phyloP scores from a whole-genome alignment of 2,113 vertebrate genomes.

The Dasypus novemcinctus region DNA sequence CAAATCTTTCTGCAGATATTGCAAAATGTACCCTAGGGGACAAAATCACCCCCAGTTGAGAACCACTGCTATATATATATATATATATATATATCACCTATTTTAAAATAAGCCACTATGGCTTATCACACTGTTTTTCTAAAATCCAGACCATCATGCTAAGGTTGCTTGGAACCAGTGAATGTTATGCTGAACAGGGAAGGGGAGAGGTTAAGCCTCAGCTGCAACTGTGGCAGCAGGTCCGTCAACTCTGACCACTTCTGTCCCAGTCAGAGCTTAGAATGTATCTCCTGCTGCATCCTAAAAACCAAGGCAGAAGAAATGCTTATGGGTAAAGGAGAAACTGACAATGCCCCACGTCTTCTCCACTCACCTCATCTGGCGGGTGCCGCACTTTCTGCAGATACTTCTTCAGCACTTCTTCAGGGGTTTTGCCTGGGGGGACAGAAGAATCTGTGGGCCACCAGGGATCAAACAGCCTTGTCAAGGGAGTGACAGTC shows the following conservation, averaged over 20 bases:
- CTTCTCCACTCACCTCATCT: constrained; percentile 87
- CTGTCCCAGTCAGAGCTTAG: neutral
- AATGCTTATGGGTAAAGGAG: rapidly evolving
- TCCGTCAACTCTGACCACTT: neutral
- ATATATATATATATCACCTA: neutral
- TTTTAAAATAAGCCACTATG: neutral
- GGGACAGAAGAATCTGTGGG: neutral
- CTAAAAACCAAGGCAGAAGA: neutral
- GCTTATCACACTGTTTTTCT: neutral
- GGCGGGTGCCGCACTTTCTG: constrained; percentile 93
- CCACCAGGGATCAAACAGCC: neutral
- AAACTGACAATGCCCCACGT: rapidly evolving
- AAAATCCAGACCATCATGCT: neutral
- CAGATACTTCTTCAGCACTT: constrained; percentile 94
- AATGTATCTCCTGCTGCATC: rapidly evolving
- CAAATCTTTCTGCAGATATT: neutral
- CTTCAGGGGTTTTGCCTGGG: constrained; percentile 92
- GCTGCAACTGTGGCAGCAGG: neutral
- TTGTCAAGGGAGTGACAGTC: neutral
- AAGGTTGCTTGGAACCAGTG: neutral
- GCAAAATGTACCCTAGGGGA: neutral
- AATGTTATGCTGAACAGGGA: neutral
- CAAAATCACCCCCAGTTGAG: neutral
- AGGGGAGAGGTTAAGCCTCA: neutral
- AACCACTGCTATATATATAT: neutral